Evolutionary conservation across 2,113 vertebrate species (phyloP), one percentile per base, ranked within the genome.

Genomic region (Seriola rivoliana): DNA sequence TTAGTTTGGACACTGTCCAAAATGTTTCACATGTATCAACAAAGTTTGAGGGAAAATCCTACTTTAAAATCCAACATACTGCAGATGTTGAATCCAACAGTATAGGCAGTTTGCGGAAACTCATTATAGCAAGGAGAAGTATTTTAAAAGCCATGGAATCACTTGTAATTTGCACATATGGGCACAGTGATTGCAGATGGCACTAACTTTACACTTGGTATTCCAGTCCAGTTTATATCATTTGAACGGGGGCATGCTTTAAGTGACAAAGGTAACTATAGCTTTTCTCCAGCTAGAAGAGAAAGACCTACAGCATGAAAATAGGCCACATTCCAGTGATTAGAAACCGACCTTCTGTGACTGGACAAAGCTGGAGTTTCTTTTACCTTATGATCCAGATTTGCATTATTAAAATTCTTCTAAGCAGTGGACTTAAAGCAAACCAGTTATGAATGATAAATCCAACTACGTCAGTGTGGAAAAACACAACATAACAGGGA

Each of bases 281-380:
- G 7, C n/a, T 32, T 57, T 25, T 25, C 1, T 38, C 54, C 21
- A 67, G 36, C 23, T 17, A 23, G n/a, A 63, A 34, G 1, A 17
- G 5, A 59, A 63, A 21, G 17, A 50, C 38, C 50, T 32, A 4
- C n/a, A 40, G 42, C 8, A 10, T 4, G 14, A 36, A 65, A 60
- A 66, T 25, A 69, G 36, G 29, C 5, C 32, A 48, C 52, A 38
- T 46, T 74, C 42, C 38, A 44, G 21, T 34, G 19, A 85, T 70
- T 48, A 66, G 23, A 74, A 38, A 42, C 23, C 52, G 29, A 60
- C 42, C 29, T 29, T 60, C 12, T 42, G 5, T 70, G 75, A 62
- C 38, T 69, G 16, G 36, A 87, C 25, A n/a, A 36, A 62, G 68
- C 54, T 67, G 19, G 40, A 55, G 21, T 72, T 66, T 48, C 38